phyloP scores from a whole-genome alignment of 2,888 invertebrate genomes.

The Chrysomela aeneicollis region DNA sequence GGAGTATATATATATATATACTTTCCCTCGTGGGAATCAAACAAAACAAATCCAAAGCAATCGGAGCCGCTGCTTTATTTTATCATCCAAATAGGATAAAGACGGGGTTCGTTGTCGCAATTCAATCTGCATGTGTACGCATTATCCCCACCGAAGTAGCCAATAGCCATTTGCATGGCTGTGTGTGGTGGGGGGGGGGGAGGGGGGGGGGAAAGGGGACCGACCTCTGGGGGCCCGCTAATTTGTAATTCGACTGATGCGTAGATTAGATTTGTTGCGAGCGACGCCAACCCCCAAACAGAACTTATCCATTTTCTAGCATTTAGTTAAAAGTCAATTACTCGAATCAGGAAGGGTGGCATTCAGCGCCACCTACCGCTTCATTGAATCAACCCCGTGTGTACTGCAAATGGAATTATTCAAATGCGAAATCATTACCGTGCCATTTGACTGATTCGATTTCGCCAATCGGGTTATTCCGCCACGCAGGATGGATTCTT shows the following conservation, averaged over 20 bases:
- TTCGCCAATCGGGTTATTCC: slow-evolving; percentile 34
- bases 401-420: slow-evolving; percentile 49
- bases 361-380: slow-evolving; percentile 38
- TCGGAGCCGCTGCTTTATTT: slow-evolving; percentile 45
- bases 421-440: slow-evolving; percentile 51
- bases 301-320: slow-evolving; percentile 63
- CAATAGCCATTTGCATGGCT: slow-evolving; percentile 60
- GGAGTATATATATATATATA: too few species aligned
- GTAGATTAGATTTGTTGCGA: slow-evolving; percentile 60
- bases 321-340: slow-evolving; percentile 63
- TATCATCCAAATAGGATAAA: slow-evolving; percentile 56
- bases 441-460: slow-evolving; percentile 44
- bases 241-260: slow-evolving; percentile 61
- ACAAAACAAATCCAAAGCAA: slow-evolving; percentile 27
- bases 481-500: slow-evolving; percentile 29
- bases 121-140: slow-evolving; percentile 42
- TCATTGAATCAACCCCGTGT: slow-evolving; percentile 50
- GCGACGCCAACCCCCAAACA: slow-evolving; percentile 54
- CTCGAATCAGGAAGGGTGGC: slow-evolving; percentile 49
- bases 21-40: background rate
- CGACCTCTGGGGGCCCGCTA: slow-evolving; percentile 55
- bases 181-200: too few species aligned
- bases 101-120: slow-evolving; percentile 44
- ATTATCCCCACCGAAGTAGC: slow-evolving; percentile 56
- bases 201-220: slow-evolving; percentile 34